Evolutionary conservation across 2,797 vertebrate species (phyloP), one percentile per base, ranked within the genome.

Genomic region (Macropodus opercularis): DNA sequence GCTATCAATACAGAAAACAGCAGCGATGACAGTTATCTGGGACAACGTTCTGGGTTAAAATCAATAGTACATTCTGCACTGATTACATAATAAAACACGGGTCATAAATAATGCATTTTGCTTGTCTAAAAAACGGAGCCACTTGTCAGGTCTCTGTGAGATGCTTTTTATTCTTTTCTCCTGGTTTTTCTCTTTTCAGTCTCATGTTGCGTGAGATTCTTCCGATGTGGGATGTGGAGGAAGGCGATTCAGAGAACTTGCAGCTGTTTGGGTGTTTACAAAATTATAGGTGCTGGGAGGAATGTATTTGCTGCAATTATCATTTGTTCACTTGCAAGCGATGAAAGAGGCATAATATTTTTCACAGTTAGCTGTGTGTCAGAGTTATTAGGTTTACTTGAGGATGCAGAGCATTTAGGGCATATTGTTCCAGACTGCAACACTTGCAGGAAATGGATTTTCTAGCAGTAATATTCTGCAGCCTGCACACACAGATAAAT

Each of bases 381-480:
- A 66, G 61, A 68, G 66, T 83, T 85, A 84, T 84, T 80, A 75
- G 71, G 77, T 85, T 82, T 82, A 63, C 68, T 77, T 70, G 73
- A 76, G 51, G 67, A 78, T 72, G 81, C 63, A 18, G 51, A 57
- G 77, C 68, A 60, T 85, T 86, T 79, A 81, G 72, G 77, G 77
- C 68, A 52, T 47, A 85, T 86, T 83, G 82, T 86, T 80, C 1
- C 17, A 80, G 79, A 76, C 73, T 78, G 81, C 69, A 69, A 72
- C 75, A 70, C 67, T 76, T 72, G 66, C 68, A 79, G 80, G 70
- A 79, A 85, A 84, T 72, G 74, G 78, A 71, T 83, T 84, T 85
- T 83, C 51, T 43, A 9, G 39, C 54, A 18, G 60, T 64, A 65
- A 77, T 74, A 75, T 74, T 81, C 62, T 62, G 36, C 52, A 42